phyloP scores from a whole-genome alignment of 2,888 invertebrate species.

The Cephus runcator region DNA sequence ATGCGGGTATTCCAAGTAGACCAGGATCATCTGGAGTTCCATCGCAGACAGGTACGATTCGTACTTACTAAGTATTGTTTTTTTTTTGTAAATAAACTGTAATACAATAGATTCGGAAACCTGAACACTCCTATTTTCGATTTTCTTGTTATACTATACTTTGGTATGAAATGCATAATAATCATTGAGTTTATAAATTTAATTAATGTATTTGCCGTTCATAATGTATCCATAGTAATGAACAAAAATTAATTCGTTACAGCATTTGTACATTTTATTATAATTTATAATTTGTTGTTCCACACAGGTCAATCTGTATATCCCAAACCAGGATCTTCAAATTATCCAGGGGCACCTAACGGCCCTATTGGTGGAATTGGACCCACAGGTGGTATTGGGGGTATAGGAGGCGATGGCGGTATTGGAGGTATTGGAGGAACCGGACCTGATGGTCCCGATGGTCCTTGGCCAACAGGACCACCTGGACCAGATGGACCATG shows the following conservation, averaged over 20 bases:
- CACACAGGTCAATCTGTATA: constrained; percentile 4
- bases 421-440: constrained; percentile 49
- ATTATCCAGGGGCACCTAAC: constrained; percentile 31
- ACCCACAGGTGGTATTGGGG: constrained; percentile 39
- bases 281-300: too few relatives aligned
- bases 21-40: constrained; percentile 41
- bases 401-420: constrained; percentile 39
- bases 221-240: too few relatives aligned
- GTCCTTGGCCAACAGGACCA: constrained; percentile 54
- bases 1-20: constrained; percentile 21
- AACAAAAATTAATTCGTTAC: too few relatives aligned
- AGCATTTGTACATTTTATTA: too few relatives aligned
- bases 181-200: too few relatives aligned
- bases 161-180: too few relatives aligned
- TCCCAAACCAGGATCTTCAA: constrained; percentile 27
- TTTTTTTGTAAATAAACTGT: too few relatives aligned
- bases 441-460: constrained; percentile 45
- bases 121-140: too few relatives aligned
- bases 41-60: not conserved
- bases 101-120: too few relatives aligned
- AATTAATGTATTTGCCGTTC: too few relatives aligned
- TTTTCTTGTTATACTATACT: too few relatives aligned
- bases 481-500: constrained; percentile 58
- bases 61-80: too few relatives aligned
- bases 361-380: constrained; percentile 34